These are phyloP conservation scores for Teleogryllus occipitalis DNA, from an alignment of 1,140 invertebrate genomes.

Conservation along the genomic window DNA sequence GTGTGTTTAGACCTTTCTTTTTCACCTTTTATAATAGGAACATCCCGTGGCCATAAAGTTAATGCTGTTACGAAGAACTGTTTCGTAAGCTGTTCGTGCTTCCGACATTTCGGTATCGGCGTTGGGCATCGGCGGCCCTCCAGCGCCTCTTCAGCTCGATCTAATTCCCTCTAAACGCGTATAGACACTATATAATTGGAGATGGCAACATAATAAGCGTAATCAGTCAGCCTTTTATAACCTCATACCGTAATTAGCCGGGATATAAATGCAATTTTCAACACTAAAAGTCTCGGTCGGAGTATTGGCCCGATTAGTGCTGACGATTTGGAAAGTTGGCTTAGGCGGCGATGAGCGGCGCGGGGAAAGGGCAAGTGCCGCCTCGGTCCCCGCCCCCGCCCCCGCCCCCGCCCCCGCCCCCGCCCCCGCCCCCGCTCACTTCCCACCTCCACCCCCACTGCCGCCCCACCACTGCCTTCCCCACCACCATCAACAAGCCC, in stretches of 20 bases:
- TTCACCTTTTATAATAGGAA: constrained; percentile 5
- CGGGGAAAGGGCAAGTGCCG: neutral
- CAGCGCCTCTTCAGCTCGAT: neutral
- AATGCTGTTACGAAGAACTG: constrained; percentile 1
- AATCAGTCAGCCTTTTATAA: constrained; percentile 1
- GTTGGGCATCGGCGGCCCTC: neutral
- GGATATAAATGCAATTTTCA: constrained; percentile 5
- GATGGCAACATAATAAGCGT: constrained; percentile 4
- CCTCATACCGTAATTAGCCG: neutral
- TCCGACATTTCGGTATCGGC: constrained; percentile 3
- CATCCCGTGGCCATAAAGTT: neutral
- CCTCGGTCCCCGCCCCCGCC: too few relatives aligned
- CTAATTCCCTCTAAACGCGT: neutral
- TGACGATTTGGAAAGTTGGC: neutral
- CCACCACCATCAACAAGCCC: too few relatives aligned
- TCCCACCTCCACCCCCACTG: too few relatives aligned
- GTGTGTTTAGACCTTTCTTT: neutral
- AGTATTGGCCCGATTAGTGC: neutral
- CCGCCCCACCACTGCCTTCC: too few relatives aligned
- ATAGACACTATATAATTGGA: constrained; percentile 5
- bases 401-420: too few relatives aligned
- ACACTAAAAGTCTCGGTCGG: neutral
- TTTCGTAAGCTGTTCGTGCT: constrained; percentile 3
- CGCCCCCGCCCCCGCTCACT: too few relatives aligned
- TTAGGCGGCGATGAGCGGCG: neutral